These are phyloP conservation scores for Aramus guarauna DNA, from an alignment of 2,113 vertebrate species.

Conservation along the genomic window DNA sequence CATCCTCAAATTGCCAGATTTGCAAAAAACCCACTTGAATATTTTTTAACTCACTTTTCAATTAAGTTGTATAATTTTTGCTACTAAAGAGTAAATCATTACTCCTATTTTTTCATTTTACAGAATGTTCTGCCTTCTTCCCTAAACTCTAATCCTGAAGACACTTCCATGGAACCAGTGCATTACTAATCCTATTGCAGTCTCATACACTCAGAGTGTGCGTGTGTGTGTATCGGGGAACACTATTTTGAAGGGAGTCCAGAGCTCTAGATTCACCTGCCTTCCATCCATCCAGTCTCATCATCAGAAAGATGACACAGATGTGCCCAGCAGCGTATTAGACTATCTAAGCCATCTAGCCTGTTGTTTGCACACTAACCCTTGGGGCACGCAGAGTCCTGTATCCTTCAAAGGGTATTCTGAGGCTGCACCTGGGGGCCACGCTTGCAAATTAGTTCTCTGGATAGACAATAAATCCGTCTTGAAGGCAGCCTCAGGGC, in stretches of 20 bases:
- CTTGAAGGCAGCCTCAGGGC: not conserved
- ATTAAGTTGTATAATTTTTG: not conserved
- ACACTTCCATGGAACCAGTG: not conserved
- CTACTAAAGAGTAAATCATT: not conserved
- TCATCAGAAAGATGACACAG: not conserved
- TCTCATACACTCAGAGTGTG: not conserved
- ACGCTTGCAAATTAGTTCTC: not conserved
- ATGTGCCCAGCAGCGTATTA: not conserved
- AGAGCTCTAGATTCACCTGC: not conserved
- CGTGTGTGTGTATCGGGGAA: rapidly evolving
- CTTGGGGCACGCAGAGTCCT: rapidly evolving
- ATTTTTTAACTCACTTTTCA: not conserved
- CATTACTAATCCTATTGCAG: not conserved
- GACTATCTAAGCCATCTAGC: not conserved
- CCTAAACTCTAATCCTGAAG: not conserved
- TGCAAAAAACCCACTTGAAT: not conserved
- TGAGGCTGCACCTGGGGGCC: not conserved
- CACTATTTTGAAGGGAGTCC: not conserved
- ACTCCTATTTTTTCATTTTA: not conserved
- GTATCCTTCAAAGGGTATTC: not conserved
- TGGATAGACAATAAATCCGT: not conserved
- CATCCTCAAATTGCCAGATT: not conserved
- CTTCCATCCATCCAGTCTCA: not conserved
- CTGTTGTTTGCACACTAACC: not conserved
- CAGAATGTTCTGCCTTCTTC: not conserved